phyloP scores from a whole-genome alignment of 2,113 vertebrate genomes.

The Conger conger region DNA sequence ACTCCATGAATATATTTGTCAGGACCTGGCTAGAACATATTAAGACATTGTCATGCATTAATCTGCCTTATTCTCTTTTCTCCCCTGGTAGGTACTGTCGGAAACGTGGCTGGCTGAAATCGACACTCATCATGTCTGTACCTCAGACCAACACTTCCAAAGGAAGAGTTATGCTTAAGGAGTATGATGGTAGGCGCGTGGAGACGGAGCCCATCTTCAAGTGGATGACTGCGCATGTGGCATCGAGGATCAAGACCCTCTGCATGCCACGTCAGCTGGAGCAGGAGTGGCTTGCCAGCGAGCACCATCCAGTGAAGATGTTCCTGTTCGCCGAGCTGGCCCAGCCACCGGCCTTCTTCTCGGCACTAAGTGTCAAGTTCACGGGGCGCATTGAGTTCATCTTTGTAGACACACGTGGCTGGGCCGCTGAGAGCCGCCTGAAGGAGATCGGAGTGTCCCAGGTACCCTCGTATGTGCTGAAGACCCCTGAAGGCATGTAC shows the following conservation, averaged over 20 bases:
- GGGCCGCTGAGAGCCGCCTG: slow-evolving; percentile 84
- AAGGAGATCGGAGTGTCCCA: slow-evolving; percentile 81
- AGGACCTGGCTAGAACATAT: not conserved
- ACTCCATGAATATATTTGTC: not conserved
- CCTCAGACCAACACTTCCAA: slow-evolving; percentile 95
- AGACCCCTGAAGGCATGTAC: slow-evolving; percentile 95
- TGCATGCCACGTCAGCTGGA: slow-evolving; percentile 73
- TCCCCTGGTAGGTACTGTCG: slow-evolving; percentile 80
- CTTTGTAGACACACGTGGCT: slow-evolving; percentile 89
- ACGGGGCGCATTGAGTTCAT: slow-evolving; percentile 97
- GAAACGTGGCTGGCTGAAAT: slow-evolving; percentile 89
- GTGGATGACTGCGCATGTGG: slow-evolving; percentile 93
- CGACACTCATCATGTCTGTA: slow-evolving; percentile 95
- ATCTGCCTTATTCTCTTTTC: not conserved
- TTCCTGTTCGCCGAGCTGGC: slow-evolving; percentile 89
- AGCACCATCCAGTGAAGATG: slow-evolving; percentile 85
- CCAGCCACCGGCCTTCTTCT: slow-evolving; percentile 93
- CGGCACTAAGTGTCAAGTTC: slow-evolving; percentile 93
- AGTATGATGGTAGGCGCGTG: slow-evolving; percentile 79
- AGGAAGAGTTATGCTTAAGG: slow-evolving; percentile 95
- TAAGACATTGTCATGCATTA: not conserved
- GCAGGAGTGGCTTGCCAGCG: slow-evolving; percentile 87
- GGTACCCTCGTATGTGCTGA: slow-evolving; percentile 88
- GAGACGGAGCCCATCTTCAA: slow-evolving; percentile 93
- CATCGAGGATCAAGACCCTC: slow-evolving; percentile 90